Conservation (phyloP, 35 echinoderm and acorn worm genomes). For the Eucidaris tribuloides region DNA sequence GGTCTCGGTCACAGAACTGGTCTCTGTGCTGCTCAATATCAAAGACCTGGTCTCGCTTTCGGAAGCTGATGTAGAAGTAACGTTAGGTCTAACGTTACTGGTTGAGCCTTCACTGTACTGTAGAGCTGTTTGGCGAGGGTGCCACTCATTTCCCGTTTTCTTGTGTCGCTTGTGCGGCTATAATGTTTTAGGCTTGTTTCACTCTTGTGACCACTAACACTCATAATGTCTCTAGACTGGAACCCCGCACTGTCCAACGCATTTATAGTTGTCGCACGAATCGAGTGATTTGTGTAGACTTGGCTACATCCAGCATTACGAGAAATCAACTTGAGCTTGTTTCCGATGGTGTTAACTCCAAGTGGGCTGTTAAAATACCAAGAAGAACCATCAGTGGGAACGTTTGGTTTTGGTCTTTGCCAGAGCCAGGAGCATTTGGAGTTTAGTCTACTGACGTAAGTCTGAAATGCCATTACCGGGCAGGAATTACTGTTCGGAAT, state of each 20-base stretch:
- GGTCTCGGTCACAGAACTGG: not conserved
- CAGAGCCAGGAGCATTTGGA: no score
- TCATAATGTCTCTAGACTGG: not conserved
- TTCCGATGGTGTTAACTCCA: no score
- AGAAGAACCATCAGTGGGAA: no score
- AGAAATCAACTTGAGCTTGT: no score
- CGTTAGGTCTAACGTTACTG: not conserved
- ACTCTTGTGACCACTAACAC: not conserved
- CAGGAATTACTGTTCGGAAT: slow-evolving; percentile 4
- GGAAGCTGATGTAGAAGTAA: not conserved
- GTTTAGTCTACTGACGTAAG: not conserved
- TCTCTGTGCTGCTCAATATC: not conserved
- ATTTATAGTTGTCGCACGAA: slow-evolving; percentile 1
- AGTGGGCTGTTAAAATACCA: no score
- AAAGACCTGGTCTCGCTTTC: not conserved
- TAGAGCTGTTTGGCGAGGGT: not conserved
- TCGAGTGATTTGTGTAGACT: slow-evolving; percentile 11
- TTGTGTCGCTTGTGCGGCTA: not conserved
- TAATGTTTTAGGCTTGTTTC: slow-evolving; percentile 26
- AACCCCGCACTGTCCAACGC: not conserved
- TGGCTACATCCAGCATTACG: slow-evolving; percentile 8
- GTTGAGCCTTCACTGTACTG: not conserved
- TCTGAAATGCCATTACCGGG: slow-evolving; percentile 4
- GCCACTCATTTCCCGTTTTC: slow-evolving; percentile 24
- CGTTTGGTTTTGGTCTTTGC: no score